Conservation (phyloP, 2,113 vertebrate species). For the Festucalex cinctus region DNA sequence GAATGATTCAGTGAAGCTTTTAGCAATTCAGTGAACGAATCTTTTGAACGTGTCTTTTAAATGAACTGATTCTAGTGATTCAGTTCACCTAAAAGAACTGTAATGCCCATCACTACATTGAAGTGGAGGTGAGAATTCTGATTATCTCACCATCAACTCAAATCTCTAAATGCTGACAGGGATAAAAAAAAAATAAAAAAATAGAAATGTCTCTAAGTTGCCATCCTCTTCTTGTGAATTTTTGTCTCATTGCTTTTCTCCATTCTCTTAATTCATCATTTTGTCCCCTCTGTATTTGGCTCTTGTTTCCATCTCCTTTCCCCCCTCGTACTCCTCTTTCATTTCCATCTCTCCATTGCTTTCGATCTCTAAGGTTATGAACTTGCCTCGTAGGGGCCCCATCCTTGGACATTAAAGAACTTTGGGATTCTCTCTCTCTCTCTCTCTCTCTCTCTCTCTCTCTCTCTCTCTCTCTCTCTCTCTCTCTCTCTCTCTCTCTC, state of each 20-base stretch:
- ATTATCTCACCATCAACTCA: conserved; percentile 44
- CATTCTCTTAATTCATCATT: conserved; percentile 36
- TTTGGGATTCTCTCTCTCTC: conserved; percentile 30
- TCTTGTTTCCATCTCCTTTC: conserved; percentile 4
- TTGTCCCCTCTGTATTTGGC: conserved; percentile 4
- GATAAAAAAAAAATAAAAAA: conserved; percentile 38
- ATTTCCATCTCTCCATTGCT: conserved; percentile 37
- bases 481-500: too few species aligned
- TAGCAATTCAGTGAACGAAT: too few species aligned
- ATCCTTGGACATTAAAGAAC: conserved; percentile 56
- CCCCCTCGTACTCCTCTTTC: conserved; percentile 28
- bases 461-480: too few species aligned
- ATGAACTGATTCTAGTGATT: too few species aligned
- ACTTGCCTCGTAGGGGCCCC: conserved; percentile 51
- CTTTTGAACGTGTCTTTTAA: too few species aligned
- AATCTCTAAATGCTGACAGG: conserved; percentile 32
- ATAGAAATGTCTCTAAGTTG: conserved; percentile 14
- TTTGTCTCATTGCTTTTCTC: conserved; percentile 30
- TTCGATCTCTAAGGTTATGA: conserved; percentile 45
- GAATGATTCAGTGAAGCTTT: too few species aligned
- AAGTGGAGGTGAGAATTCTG: conserved; percentile 16
- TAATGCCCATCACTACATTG: too few species aligned
- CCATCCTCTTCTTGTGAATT: conserved; percentile 24
- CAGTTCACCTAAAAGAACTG: too few species aligned
- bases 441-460: not conserved